A percentile compares a stretch with the other conserved stretches of the same genome.
phyloP scores from a whole-genome alignment of 2,888 invertebrate species.

The Corythucha ciliata region DNA sequence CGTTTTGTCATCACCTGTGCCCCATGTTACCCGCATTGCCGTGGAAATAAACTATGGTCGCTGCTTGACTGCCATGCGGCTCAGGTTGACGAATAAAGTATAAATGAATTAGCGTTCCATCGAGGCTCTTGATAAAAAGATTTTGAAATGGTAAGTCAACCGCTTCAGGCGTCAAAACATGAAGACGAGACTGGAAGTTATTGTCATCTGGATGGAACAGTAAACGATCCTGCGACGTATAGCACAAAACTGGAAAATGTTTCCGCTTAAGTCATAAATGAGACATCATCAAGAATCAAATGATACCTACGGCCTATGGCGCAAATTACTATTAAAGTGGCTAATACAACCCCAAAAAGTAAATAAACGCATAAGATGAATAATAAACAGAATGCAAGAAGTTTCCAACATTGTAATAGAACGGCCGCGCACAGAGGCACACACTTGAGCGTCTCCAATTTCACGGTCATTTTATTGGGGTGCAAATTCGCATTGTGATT shows the following conservation, averaged over 20 bases:
- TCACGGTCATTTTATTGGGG: conserved; percentile 21
- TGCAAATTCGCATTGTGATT: too few species aligned
- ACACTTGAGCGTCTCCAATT: conserved; percentile 27
- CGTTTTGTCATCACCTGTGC: conserved; percentile 54
- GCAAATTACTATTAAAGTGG: conserved; percentile 57
- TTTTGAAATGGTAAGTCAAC: conserved; percentile 82
- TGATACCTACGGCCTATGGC: conserved; percentile 57
- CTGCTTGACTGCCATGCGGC: conserved; percentile 56
- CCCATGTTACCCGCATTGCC: conserved; percentile 98
- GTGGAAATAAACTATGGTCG: conserved; percentile 84
- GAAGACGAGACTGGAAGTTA: conserved; percentile 77
- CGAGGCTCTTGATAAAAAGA: conserved; percentile 61
- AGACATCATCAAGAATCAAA: conserved; percentile 12
- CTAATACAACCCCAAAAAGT: conserved; percentile 68
- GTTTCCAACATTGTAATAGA: conserved; percentile 62
- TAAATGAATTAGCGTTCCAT: conserved; percentile 69
- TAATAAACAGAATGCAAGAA: conserved; percentile 62
- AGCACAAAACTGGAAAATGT: conserved; percentile 59
- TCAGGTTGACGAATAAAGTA: conserved; percentile 69
- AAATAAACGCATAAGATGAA: conserved; percentile 70
- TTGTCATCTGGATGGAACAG: conserved; percentile 86
- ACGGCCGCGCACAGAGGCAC: conserved; percentile 27
- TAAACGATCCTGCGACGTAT: conserved; percentile 75
- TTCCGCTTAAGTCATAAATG: conserved; percentile 27
- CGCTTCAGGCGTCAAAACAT: conserved; percentile 76